Evolutionary conservation across 2,888 invertebrate species (phyloP).

Genomic region (Lycophotia porphyrea): DNA sequence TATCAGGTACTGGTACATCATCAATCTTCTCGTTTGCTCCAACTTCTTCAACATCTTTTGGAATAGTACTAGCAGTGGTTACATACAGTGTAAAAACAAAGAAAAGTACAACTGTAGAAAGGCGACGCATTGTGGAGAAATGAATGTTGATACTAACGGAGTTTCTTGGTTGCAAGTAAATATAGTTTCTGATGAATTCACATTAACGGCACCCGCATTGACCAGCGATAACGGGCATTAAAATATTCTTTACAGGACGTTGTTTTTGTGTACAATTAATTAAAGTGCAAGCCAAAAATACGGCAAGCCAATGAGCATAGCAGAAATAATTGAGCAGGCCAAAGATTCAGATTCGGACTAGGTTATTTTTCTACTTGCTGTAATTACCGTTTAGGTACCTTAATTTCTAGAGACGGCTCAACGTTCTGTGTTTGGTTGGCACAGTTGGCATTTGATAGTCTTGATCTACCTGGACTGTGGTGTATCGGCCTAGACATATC

Average conservation of each 20-base stretch:
- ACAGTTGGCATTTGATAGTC: too few relatives aligned
- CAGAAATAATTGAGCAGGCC: too few relatives aligned
- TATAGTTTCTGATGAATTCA: slow-evolving; percentile 50
- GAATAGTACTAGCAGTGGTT: slow-evolving; percentile 27
- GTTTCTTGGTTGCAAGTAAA: slow-evolving; percentile 36
- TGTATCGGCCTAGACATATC: too few relatives aligned
- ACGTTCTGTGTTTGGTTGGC: too few relatives aligned
- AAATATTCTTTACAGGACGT: slow-evolving; percentile 58
- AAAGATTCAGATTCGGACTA: too few relatives aligned
- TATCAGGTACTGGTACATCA: slow-evolving; percentile 10
- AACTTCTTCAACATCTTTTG: slow-evolving; percentile 21
- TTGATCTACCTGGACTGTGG: too few relatives aligned
- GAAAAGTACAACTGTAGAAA: slow-evolving; percentile 35
- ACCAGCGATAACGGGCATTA: slow-evolving; percentile 51
- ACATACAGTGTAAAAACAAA: slow-evolving; percentile 37
- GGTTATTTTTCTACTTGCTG: too few relatives aligned
- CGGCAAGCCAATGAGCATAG: too few relatives aligned
- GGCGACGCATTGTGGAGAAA: slow-evolving; percentile 54
- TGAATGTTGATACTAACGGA: slow-evolving; percentile 42
- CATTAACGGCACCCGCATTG: slow-evolving; percentile 61
- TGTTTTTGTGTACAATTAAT: slow-evolving; percentile 32
- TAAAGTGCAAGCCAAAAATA: not conserved
- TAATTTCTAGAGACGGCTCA: too few relatives aligned
- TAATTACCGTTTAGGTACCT: too few relatives aligned
- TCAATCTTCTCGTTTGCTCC: slow-evolving; percentile 37